Base-by-base conservation (phyloP, 2,113 vertebrate species). In the Gambusia holbrooki region DNA sequence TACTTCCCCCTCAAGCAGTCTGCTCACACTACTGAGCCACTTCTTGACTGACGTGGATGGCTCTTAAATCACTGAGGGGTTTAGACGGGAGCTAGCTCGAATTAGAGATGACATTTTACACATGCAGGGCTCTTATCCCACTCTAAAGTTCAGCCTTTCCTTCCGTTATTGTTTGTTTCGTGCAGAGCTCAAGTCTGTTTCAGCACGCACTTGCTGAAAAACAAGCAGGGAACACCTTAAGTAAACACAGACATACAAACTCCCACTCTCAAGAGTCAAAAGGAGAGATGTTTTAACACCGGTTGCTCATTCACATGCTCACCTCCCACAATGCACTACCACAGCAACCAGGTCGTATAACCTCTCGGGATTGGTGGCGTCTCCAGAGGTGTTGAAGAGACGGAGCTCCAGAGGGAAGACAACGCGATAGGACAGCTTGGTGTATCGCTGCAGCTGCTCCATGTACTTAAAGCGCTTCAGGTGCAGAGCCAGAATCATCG, bases 381-480 rank as follows among this genome's bases (percentile, higher is more conserved):
- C 97, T 0, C 97, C 96, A 0, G 97, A 99, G 0, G 97, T 99
- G 95, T 99, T 99, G 94, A 99, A 99, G 92, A 99, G 97, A 69
- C 97, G 96, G 25, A 99, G 92, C 88, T 99, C 97, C 94, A 99
- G 93, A 3, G 97, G 97, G 92, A 99, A 99, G 76, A 99, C 97
- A 1, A 99, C 97, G 0, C 97, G 96, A 71, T 99, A 99, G 14
- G 97, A 98, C 73, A 99, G 95, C 91, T 99, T 99, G 67, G 97
- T 99, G 67, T 99, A 99, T 83, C 97, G 96, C 91, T 99, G 97
- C 32, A 99, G 86, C 82, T 99, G 97, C 74, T 99, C 97, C 97
- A 99, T 99, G 70, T 99, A 99, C 91, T 99, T 99, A 89, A 99
- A 99, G 74, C 97, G 94, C 92, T 99, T 99, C 65, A 99, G 96